Evolutionary conservation across 2,888 invertebrate species (phyloP), one percentile per base, ranked within the genome.

Genomic region (Lypha dubia): DNA sequence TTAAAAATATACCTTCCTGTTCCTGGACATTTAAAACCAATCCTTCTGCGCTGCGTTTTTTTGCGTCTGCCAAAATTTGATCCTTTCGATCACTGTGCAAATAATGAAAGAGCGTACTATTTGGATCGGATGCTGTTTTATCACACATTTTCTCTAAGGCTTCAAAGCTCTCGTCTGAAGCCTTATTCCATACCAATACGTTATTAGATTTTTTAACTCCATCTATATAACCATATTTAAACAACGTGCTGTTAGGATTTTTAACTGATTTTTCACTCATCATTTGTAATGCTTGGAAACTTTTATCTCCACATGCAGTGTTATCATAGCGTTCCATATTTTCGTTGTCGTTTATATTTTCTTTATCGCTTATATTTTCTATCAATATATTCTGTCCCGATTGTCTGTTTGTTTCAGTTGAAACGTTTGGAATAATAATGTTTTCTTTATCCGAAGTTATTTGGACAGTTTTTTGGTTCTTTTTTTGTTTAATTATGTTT

Each of bases 111-210:
- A 91, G 84, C 0, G 92, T 91, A 81, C 90, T 92, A 35, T 92
- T 87, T 0, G 92, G 91, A 88, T 91, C 92, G 0, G 91, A 91
- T 0, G 86, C 89, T 0, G 91, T 90, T 84, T 92, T 91, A 74
- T 92, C 88, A 70, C 92, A 92, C 90, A 92, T 91, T 20, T 88
- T 88, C 67, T 92, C 92, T 17, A 91, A 79, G 7, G 88, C 89
- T 84, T 88, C 89, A 44, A 92, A 92, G 46, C 91, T 92, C 35
- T 91, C 91, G 68, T 88, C 87, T 11, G 82, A 86, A 15, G 70
- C 49, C 22, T 83, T 83, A 58, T 84, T 80, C 82, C 79, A 86
- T 1, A 38, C 80, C 6, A 20, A 7, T 5, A 67, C 49, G n/a
- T 84, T 75, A 1, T 58, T 49, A 4, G 15, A 15, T 32, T 58